Base-by-base conservation (phyloP, 2,888 invertebrate genomes). In the Drosophila multiciliata region DNA sequence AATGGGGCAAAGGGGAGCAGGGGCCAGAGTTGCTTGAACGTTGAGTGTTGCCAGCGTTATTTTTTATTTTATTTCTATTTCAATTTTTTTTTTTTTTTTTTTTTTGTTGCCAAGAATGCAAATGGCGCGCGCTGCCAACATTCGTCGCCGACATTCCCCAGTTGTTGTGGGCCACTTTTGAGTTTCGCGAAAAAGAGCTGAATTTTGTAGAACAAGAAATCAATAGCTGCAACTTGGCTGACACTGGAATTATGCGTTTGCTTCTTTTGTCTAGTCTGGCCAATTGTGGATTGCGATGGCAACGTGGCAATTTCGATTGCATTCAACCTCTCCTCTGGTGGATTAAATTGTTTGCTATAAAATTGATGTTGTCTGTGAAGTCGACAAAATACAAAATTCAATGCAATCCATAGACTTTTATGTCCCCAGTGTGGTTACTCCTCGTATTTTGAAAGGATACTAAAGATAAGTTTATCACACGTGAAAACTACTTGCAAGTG, bases 41-140 rank as follows among this genome's bases (percentile, higher is more conserved):
- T 68, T 72, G 69, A 75, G 83, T 80, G 83, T 68, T 87, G 83
- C 73, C 83, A 82, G 78, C 75, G 67, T 36, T 62, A 52, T 35
- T 49, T 55, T 48, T 48, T 45, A 48, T 52, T 29, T 49, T 60
- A 48, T 68, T 40, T 65, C 48, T 12, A 33, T 57, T 49, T 45
- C 26, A n/a, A n/a, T n/a, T 26, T 3, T 1, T 48, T 36, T 50
- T 23, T 49, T 1, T 23, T 48, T 40, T 57, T 35, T 71, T 71
- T 60, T 57, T 42, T 42, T 48, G 26, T 67, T 84, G 87, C 85
- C 87, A 89, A 89, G 88, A 86, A 86, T 86, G 85, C 76, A 86
- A 89, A 89, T 85, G 88, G 83, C 85, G 87, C 71, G 74, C 78
- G 77, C 64, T 73, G 66, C 59, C 69, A 77, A 42, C 68, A 26